These are phyloP conservation scores for Halcyon smyrnensis DNA, from an alignment of 2,797 vertebrate species.

Conservation along the genomic window DNA sequence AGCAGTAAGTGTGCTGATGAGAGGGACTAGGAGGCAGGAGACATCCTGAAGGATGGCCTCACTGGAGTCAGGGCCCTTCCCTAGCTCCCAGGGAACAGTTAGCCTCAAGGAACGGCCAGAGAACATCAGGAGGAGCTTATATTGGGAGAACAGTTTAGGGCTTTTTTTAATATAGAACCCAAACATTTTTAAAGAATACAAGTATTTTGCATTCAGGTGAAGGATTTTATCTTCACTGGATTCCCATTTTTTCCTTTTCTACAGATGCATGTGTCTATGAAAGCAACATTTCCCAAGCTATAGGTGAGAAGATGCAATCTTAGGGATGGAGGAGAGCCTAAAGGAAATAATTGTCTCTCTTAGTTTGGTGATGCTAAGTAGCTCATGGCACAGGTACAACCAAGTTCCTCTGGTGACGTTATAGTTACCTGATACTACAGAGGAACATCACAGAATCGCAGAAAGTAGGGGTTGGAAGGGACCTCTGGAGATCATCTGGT, in stretches of 20 bases:
- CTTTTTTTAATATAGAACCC: no score
- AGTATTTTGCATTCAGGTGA: neutral
- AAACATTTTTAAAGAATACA: neutral
- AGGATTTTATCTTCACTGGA: neutral
- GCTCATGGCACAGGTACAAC: neutral
- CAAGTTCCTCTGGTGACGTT: neutral
- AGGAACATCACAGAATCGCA: neutral
- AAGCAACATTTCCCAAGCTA: neutral
- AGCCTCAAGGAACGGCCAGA: neutral
- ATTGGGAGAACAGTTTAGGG: accelerated
- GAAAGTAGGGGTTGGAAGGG: neutral
- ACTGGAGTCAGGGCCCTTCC: neutral
- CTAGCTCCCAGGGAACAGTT: neutral
- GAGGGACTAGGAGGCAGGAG: neutral
- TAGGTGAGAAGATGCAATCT: neutral
- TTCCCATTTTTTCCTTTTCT: neutral
- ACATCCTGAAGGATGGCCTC: neutral
- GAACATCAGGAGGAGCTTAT: neutral
- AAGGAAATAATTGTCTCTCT: neutral
- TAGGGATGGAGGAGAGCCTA: neutral
- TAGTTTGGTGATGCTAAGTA: neutral
- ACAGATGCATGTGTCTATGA: accelerated
- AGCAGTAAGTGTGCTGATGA: neutral
- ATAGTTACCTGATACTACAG: neutral
- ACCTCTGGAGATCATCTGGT: neutral